Base-by-base conservation (phyloP, 2,797 vertebrate species). In the Acrossocheilus fasciatus region DNA sequence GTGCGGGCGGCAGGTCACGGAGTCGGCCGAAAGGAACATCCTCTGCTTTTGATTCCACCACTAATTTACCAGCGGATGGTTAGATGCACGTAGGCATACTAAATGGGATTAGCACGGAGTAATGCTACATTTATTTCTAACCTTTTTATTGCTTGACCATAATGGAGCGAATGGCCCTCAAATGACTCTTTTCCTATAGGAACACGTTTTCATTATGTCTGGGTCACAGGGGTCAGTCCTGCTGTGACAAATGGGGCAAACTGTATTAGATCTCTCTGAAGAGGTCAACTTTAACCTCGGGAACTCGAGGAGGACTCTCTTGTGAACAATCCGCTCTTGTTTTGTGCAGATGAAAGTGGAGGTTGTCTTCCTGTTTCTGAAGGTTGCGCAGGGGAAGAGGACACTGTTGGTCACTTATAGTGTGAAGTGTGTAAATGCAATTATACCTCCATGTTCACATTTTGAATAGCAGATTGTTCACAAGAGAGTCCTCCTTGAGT, bases 1-100 rank as follows among this genome's bases (percentile, higher is more conserved):
- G 89, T 81, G 88, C 86, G 59, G 82, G 88, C 85, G 88, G 39
- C 34, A 52, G 82, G 83, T 85, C 77, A 86, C 52, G 39, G 77
- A 86, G 76, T 77, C 59, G 59, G 72, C 73, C 34, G 76, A 84
- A 68, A 54, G 62, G 36, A 69, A 57, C 39, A 23, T 68, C 66
- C 76, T 81, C 84, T 72, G 52, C 84, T 80, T 69, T 57, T 75
- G 73, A 85, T 26, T 79, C 66, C 39, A n/a, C 66, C 66, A 18
- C 41, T 81, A 64, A 77, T 86, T 80, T 73, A n/a, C 77, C 68
- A 73, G 84, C 17, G 23, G 9, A 41, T 62, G 18, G 50, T 62
- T 47, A 50, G 76, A 64, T 11, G 50, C 39, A 23, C 4, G 52
- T 18, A 86, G 50, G 39, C 84, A 79, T 45, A 23, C 26, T 2